These are phyloP conservation scores for Cotesia typhae DNA, from an alignment of 1,140 invertebrate genomes.

Conservation along the genomic window DNA sequence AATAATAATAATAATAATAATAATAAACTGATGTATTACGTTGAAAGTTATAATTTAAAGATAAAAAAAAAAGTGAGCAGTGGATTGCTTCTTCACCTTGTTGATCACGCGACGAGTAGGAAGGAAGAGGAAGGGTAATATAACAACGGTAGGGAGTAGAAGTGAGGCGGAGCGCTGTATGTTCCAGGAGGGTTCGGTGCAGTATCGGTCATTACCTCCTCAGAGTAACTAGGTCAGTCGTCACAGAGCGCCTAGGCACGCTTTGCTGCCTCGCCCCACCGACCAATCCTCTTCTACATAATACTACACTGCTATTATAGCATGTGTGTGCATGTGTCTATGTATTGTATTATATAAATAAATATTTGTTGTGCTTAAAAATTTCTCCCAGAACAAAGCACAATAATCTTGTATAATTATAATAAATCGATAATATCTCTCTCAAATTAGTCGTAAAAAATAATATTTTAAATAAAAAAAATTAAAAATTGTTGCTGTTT, in stretches of 20 bases:
- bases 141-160: slow-evolving; percentile 22
- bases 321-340: not conserved
- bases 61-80: slow-evolving; percentile 3
- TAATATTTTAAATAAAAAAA: too few species aligned
- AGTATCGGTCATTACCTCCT: slow-evolving; percentile 67
- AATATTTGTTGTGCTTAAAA: slow-evolving; percentile 2
- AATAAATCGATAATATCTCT: not conserved
- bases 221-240: slow-evolving; percentile 66
- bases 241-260: slow-evolving; percentile 61
- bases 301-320: not conserved
- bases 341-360: not conserved
- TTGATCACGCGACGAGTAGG: slow-evolving; percentile 34
- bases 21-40: not conserved
- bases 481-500: too few species aligned
- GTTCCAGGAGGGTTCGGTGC: slow-evolving; percentile 60
- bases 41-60: not conserved
- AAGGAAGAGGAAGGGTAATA: slow-evolving; percentile 29
- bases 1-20: too few species aligned
- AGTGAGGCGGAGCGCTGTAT: slow-evolving; percentile 38
- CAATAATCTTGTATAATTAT: not conserved
- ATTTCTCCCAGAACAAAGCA: not conserved
- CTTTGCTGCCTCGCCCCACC: slow-evolving; percentile 46
- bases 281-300: slow-evolving; percentile 25
- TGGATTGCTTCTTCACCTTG: slow-evolving; percentile 16
- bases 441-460: too few species aligned